A percentile compares a stretch with the other conserved stretches of the same genome.
These are phyloP conservation scores for Drosophila vallismaia DNA, from an alignment of 2,888 invertebrate species.

Conservation along the genomic window DNA sequence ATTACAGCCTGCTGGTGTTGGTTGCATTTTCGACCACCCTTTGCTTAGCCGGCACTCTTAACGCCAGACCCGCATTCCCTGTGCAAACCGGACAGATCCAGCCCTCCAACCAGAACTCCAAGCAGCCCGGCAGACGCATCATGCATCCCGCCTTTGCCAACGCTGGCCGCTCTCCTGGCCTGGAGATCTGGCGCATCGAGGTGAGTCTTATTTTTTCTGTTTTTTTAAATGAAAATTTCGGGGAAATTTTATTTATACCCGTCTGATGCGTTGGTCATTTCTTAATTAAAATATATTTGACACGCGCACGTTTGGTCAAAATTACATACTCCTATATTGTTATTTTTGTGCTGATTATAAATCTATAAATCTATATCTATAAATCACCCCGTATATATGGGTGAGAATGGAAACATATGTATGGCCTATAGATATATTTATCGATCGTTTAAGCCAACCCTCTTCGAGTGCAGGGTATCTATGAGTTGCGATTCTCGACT, in stretches of 20 bases:
- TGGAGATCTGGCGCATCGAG: slow-evolving; percentile 93
- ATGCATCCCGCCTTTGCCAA: slow-evolving; percentile 89
- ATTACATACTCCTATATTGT: too few relatives aligned
- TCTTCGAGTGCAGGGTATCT: not conserved
- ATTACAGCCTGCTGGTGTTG: slow-evolving; percentile 70
- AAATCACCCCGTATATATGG: not conserved
- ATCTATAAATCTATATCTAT: not conserved
- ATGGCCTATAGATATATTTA: not conserved
- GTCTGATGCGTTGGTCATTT: not conserved
- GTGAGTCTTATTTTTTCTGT: slow-evolving; percentile 84
- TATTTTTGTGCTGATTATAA: too few relatives aligned
- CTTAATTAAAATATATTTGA: not conserved
- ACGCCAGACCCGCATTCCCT: slow-evolving; percentile 79
- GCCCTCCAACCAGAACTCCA: slow-evolving; percentile 65
- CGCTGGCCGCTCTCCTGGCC: slow-evolving; percentile 88
- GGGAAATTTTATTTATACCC: not conserved
- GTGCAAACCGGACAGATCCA: slow-evolving; percentile 74
- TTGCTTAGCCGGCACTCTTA: slow-evolving; percentile 80
- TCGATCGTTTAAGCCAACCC: not conserved
- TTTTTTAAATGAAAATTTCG: not conserved
- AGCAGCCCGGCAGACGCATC: slow-evolving; percentile 76
- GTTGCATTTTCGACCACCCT: slow-evolving; percentile 68
- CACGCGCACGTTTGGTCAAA: not conserved
- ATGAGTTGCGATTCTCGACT: not conserved
- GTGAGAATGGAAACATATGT: not conserved